A percentile compares a stretch with the other conserved stretches of the same genome.
Conservation (phyloP, 2,888 invertebrate species). For the Iselma pallidipennis region DNA sequence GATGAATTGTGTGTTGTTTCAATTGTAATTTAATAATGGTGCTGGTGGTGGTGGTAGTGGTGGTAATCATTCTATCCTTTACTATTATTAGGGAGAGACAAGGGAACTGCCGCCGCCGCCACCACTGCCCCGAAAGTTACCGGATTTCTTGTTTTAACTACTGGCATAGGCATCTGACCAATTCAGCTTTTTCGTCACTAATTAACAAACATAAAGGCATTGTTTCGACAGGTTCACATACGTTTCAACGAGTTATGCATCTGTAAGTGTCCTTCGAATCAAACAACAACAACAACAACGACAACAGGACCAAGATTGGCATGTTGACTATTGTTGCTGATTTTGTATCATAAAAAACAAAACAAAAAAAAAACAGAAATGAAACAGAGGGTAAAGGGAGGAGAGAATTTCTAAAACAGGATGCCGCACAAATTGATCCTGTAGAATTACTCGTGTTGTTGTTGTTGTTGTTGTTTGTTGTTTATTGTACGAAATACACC, state of each 20-base stretch:
- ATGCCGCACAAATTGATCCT: constrained; percentile 32
- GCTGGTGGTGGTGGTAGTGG: constrained; percentile 19
- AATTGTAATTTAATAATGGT: too few relatives aligned
- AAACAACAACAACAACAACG: background rate
- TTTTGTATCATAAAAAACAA: background rate
- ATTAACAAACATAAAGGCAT: constrained; percentile 54
- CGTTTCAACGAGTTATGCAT: constrained; percentile 43
- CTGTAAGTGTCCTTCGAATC: constrained; percentile 20
- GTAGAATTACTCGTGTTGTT: background rate
- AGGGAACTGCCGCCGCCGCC: constrained; percentile 26
- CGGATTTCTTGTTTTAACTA: constrained; percentile 4
- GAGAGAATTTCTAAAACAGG: constrained; percentile 31
- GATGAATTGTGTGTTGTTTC: too few relatives aligned
- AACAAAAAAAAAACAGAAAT: background rate
- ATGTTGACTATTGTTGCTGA: background rate
- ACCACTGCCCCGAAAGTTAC: constrained; percentile 19
- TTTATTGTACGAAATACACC: background rate
- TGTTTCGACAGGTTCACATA: constrained; percentile 48
- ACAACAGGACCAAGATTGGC: background rate
- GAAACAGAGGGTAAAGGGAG: background rate
- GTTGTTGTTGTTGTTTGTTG: background rate
- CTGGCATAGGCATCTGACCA: constrained; percentile 42
- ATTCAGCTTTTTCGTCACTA: constrained; percentile 51
- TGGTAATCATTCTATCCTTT: constrained; percentile 28
- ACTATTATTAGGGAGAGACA: background rate